phyloP scores from a whole-genome alignment of 2,113 vertebrate genomes.

The Takifugu bimaculatus region DNA sequence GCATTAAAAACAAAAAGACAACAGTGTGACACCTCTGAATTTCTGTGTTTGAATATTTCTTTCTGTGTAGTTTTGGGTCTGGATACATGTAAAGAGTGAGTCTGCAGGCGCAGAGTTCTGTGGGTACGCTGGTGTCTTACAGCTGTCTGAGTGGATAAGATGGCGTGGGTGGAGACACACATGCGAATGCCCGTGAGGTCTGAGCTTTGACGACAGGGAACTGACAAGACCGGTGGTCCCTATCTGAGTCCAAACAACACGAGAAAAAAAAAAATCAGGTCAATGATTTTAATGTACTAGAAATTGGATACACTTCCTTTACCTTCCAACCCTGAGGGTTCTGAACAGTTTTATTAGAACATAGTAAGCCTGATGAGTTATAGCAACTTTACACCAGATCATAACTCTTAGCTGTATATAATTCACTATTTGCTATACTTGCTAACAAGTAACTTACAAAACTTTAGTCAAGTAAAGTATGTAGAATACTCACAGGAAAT shows the following conservation, averaged over 20 bases:
- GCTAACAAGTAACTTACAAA: no score
- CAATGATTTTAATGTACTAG: not conserved
- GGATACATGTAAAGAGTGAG: not conserved
- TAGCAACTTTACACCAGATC: no score
- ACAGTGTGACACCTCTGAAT: not conserved
- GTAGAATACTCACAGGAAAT: no score
- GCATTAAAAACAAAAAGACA: no score
- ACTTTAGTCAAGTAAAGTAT: no score
- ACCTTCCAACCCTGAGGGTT: no score
- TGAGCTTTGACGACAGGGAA: constrained; percentile 9
- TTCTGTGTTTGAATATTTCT: constrained; percentile 13
- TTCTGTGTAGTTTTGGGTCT: no score
- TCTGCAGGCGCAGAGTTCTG: constrained; percentile 13
- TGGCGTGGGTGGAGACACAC: constrained; percentile 32
- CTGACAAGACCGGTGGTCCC: constrained; percentile 17
- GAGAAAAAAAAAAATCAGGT: not conserved
- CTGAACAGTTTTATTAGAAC: no score
- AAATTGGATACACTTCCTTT: no score
- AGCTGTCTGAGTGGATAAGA: constrained; percentile 62
- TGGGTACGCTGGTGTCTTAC: constrained; percentile 45
- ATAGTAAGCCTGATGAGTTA: no score
- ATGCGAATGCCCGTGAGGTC: constrained; percentile 23
- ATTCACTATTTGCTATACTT: no score
- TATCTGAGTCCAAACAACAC: not conserved
- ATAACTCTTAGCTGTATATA: no score